Base-by-base conservation (phyloP, 92 coral and sea anemone genomes). In the Epizoanthus ramosus region DNA sequence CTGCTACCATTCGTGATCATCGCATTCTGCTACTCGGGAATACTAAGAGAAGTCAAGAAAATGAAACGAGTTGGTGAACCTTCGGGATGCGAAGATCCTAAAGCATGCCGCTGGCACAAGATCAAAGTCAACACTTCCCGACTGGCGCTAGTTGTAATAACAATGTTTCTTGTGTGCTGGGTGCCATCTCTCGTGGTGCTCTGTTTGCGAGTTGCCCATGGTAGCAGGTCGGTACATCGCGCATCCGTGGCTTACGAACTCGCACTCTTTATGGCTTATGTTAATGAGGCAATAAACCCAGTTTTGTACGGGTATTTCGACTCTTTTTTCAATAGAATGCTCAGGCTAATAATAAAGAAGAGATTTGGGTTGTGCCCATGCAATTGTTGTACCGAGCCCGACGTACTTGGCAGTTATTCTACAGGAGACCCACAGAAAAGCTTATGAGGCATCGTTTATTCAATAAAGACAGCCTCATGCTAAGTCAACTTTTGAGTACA, bases 241-340 rank as follows among this genome's bases (percentile, higher is more conserved):
- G 43, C 87, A 7, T 67, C 89, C 9, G 54, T 74, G 13, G 41
- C 88, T 3, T 86, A 86, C 68, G 92, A 93, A 58, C 83, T 93
- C 37, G 86, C 97, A n/a, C 83, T 93, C 15, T 91, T 88, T 39
- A 91, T 90, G 89, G 84, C 89, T 10, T 83, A 87, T 12, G 18
- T 88, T 60, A 93, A 91, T 56, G 92, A 93, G 64, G 89, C 89
- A 41, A 33, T 89, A 19, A 93, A 93, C 65, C 97, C 97, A 0
- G 35, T 93, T 8, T 28, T 93, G 37, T 93, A 93, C 84, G 71
- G 85, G 22, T 76, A 76, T 22, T 76, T 76, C 18, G 81, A 76
- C 23, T 58, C 81, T 19, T 76, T 76, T 7, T 76, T 76, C 24
- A 76, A 56, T 28, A 76, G 81, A 39, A 76, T 60, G 68, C 81